A percentile compares a stretch with the other conserved stretches of the same genome.
phyloP scores from a whole-genome alignment of 1,140 invertebrate species.

The Drosophila bipectinata region DNA sequence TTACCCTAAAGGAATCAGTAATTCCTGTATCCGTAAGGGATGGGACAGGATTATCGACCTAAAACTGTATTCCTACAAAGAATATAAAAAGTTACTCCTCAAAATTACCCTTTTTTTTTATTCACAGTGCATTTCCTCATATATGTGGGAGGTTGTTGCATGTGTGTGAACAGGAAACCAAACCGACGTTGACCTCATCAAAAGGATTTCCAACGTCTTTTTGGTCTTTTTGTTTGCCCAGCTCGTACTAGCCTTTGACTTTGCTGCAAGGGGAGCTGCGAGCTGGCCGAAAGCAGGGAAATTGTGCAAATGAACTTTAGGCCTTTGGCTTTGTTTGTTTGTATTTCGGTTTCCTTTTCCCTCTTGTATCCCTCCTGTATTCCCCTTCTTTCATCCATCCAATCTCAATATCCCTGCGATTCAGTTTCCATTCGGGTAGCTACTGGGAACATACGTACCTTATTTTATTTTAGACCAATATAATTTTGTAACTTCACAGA shows the following conservation, averaged over 20 bases:
- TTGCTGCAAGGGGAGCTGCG: slow-evolving; percentile 42
- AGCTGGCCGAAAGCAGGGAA: slow-evolving; percentile 36
- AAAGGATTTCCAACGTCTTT: slow-evolving; percentile 81
- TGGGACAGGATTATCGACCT: too few relatives aligned
- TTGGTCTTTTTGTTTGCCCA: slow-evolving; percentile 79
- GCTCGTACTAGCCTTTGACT: slow-evolving; percentile 73
- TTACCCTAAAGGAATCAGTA: too few relatives aligned
- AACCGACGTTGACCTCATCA: slow-evolving; percentile 79
- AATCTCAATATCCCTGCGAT: slow-evolving; percentile 12
- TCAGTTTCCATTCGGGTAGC: slow-evolving; percentile 26
- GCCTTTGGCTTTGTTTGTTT: slow-evolving; percentile 80
- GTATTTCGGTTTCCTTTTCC: slow-evolving; percentile 67
- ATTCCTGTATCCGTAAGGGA: too few relatives aligned
- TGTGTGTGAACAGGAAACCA: slow-evolving; percentile 55
- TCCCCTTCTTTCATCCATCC: background rate
- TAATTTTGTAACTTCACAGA: slow-evolving; percentile 75
- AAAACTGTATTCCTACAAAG: background rate
- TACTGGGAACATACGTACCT: slow-evolving; percentile 55
- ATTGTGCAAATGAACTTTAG: slow-evolving; percentile 83
- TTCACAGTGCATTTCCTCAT: slow-evolving; percentile 8
- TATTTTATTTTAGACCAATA: slow-evolving; percentile 80
- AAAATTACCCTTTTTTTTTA: background rate
- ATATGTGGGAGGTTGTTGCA: slow-evolving; percentile 12
- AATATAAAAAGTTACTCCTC: background rate
- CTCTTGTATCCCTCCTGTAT: background rate